These are phyloP conservation scores for Portunus trituberculatus DNA, from an alignment of 1,140 invertebrate genomes.

Conservation along the genomic window DNA sequence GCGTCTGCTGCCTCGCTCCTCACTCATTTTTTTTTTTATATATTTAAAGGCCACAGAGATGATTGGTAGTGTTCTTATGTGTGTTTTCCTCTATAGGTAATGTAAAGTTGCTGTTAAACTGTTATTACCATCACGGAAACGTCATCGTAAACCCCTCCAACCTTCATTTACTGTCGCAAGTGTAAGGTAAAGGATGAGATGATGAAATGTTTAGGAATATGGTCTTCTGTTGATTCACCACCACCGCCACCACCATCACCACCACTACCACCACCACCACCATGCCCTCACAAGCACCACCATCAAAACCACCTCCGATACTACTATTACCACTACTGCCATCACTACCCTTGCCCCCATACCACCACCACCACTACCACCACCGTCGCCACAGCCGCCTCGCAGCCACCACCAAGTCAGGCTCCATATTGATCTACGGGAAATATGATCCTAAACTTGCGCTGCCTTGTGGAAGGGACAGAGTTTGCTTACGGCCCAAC, in stretches of 20 bases:
- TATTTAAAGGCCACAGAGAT: no score
- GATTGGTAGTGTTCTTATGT: no score
- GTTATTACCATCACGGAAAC: no score
- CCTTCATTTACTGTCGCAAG: no score
- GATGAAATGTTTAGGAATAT: no score
- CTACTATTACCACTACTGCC: neutral
- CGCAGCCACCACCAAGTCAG: neutral
- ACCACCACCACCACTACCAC: neutral
- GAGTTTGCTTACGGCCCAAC: slow-evolving; percentile 78
- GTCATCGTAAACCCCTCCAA: no score
- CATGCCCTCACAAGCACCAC: neutral
- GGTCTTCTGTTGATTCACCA: no score
- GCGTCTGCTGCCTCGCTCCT: neutral
- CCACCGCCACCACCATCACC: neutral
- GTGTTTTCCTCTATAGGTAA: no score
- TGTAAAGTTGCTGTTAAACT: no score
- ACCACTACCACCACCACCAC: neutral
- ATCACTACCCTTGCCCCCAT: neutral
- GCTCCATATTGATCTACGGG: slow-evolving; percentile 5
- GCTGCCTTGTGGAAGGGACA: slow-evolving; percentile 8
- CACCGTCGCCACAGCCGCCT: neutral
- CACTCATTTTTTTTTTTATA: no score
- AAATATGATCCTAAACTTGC: slow-evolving; percentile 5
- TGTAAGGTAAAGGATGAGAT: no score
- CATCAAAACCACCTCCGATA: neutral